Evolutionary conservation across 2,797 vertebrate genomes (phyloP), one percentile per base, ranked within the genome.

Genomic region (Rhinophrynus dorsalis): DNA sequence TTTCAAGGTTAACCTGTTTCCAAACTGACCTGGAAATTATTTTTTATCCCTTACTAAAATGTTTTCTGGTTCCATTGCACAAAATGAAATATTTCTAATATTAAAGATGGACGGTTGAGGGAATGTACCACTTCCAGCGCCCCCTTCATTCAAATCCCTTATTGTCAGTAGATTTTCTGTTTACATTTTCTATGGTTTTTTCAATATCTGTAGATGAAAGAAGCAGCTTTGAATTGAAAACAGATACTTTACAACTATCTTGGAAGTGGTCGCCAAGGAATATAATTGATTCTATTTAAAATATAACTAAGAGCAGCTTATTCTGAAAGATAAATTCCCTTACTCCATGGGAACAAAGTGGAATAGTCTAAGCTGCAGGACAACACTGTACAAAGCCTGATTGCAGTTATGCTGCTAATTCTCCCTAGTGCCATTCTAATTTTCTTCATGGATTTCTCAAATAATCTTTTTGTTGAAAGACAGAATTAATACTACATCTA

Each of bases 201-300:
- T 38, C 32, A 57, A 33, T 20, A 20, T 57, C 54, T 57, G 37
- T 57, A 11, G 54, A 37, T 57, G 12, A 57, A 57, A 57, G 7
- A 57, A 20, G 12, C 32, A 57, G 54, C 54, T 20, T 11, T 57
- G 32, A 57, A 38, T 57, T 5, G 20, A 38, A 57, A 57, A 57
- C 38, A 24, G 18, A 57, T 38, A 57, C 32, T 57, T 23, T 57
- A 51, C 47, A 51, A 51, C 24, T 15, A 24, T 11, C 47, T 26
- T 24, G 29, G 32, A 38, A 38, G 20, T 20, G 30, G 32, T 38
- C 30, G 38, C 32, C 18, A 15, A 23, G 33, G 54, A 38, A 57
- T 57, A 18, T 57, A 57, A 38, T 57, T 57, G 54, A 57, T 57
- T 57, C 29, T 24, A 23, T 17, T 37, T 57, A 57, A 57, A 57